Evolutionary conservation across 2,113 vertebrate species (phyloP).

Genomic region (Limnothrissa miodon): DNA sequence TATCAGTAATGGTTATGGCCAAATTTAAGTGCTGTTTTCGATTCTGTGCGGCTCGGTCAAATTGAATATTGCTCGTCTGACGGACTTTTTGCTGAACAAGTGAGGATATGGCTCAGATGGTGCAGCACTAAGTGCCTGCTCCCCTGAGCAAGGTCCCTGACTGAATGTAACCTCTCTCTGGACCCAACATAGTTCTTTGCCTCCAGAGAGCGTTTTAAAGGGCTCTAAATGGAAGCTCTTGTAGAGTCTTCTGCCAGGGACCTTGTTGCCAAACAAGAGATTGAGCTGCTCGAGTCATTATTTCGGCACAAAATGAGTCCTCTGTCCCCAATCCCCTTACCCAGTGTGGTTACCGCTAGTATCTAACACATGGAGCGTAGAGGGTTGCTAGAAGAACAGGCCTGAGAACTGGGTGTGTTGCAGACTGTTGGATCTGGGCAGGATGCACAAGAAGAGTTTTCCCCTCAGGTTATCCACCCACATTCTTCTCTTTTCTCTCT

Average conservation of each 20-base stretch:
- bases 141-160: background rate
- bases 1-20: background rate
- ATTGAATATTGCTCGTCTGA: background rate
- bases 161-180: background rate
- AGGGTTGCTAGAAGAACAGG: background rate
- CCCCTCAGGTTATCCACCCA: background rate
- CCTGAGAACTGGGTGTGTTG: background rate
- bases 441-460: background rate
- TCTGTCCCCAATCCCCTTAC: background rate
- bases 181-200: background rate
- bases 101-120: background rate
- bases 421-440: background rate
- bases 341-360: background rate
- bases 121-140: background rate
- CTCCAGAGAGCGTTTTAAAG: background rate
- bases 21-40: constrained; percentile 4
- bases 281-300: background rate
- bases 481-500: background rate
- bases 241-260: background rate
- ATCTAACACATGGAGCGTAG: background rate
- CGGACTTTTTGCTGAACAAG: background rate
- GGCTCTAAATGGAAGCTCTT: background rate
- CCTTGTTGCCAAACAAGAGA: background rate
- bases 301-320: background rate
- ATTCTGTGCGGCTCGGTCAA: background rate